phyloP scores from a whole-genome alignment of 2,113 vertebrate species.

The Ailuropoda melanoleuca region DNA sequence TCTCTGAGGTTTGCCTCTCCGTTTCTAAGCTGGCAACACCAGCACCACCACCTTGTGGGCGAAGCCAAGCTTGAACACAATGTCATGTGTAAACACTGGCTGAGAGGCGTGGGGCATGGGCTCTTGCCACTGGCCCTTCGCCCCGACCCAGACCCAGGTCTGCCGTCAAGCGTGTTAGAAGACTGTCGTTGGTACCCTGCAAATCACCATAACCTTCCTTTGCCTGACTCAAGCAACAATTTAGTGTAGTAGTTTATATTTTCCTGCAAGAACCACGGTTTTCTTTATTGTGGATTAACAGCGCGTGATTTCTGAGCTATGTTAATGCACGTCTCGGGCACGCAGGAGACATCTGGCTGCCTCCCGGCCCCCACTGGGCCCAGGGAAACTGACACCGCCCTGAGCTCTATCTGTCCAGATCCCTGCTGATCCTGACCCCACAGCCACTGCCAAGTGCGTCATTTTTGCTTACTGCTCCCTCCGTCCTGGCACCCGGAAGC shows the following conservation, averaged over 20 bases:
- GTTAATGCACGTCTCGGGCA: background rate
- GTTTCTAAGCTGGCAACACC: background rate
- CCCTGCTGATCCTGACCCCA: background rate
- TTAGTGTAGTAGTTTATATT: background rate
- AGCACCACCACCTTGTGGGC: fast-evolving
- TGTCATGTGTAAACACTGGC: background rate
- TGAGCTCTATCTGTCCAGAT: background rate
- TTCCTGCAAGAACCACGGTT: background rate
- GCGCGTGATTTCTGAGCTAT: background rate
- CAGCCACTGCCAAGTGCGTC: too few species aligned
- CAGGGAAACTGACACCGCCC: background rate
- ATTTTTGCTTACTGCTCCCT: fast-evolving
- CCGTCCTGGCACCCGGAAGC: fast-evolving
- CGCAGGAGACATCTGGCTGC: background rate
- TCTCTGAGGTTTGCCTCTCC: background rate
- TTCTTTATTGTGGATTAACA: background rate
- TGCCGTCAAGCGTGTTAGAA: background rate
- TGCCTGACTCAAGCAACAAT: background rate
- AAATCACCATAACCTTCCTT: background rate
- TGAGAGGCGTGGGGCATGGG: fast-evolving
- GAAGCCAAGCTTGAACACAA: background rate
- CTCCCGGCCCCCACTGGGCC: background rate
- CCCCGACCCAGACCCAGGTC: fast-evolving
- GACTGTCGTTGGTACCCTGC: background rate
- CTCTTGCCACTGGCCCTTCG: fast-evolving